Evolutionary conservation across 2,113 vertebrate genomes (phyloP).

Genomic region (Motacilla alba): DNA sequence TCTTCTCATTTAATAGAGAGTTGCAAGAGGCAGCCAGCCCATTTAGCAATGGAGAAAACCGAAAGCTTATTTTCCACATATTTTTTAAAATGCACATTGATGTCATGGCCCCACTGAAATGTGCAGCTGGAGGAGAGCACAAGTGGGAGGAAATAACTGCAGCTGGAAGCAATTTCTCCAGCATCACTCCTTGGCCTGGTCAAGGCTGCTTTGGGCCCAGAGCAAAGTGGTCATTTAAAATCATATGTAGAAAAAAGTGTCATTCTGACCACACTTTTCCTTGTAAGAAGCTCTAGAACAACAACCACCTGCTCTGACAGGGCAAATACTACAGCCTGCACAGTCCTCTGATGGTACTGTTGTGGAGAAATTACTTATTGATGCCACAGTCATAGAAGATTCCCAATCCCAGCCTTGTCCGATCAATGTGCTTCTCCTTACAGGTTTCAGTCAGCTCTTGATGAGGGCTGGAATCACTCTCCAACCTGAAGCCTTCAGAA

Average conservation of each 20-base stretch:
- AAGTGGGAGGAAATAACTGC: background rate
- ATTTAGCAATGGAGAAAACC: accelerated
- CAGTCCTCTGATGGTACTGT: background rate
- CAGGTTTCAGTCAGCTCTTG: background rate
- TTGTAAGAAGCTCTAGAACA: background rate
- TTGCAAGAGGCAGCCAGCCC: background rate
- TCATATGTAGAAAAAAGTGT: background rate
- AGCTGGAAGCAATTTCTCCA: background rate
- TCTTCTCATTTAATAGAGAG: background rate
- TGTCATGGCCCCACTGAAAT: background rate
- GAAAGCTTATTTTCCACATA: background rate
- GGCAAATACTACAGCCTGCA: background rate
- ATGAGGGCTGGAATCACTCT: background rate
- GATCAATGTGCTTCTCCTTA: background rate
- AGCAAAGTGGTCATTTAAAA: background rate
- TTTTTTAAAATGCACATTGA: background rate
- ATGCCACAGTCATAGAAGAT: background rate
- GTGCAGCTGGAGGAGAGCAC: background rate
- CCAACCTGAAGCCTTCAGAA: background rate
- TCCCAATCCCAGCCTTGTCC: background rate
- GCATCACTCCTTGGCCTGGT: background rate
- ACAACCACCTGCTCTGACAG: background rate
- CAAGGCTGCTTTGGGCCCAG: background rate
- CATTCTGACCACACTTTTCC: background rate
- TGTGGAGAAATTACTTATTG: background rate